A percentile compares a stretch with the other conserved stretches of the same genome.
phyloP scores from a whole-genome alignment of 2,888 invertebrate species.

The Thecocarcelia acutangulata region DNA sequence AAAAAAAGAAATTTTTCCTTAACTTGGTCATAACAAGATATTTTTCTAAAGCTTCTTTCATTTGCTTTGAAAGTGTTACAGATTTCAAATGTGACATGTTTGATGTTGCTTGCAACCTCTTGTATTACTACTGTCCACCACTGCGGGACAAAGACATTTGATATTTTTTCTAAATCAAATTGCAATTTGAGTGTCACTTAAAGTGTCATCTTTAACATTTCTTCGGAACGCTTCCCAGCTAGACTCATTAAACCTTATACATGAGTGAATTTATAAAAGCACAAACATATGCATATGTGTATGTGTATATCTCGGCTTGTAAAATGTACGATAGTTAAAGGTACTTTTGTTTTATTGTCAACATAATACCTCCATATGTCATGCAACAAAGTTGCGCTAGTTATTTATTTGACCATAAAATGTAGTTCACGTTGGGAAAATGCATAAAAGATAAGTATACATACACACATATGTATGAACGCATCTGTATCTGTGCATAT shows the following conservation, averaged over 20 bases:
- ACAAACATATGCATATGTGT: constrained; percentile 2
- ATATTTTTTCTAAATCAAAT: constrained; percentile 42
- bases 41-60: constrained; percentile 14
- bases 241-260: constrained; percentile 14
- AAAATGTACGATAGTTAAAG: background rate
- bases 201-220: constrained; percentile 57
- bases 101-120: constrained; percentile 52
- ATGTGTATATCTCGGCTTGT: background rate
- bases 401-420: constrained; percentile 68
- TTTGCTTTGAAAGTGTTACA: constrained; percentile 51
- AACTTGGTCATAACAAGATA: constrained; percentile 2
- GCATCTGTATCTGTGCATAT: too few species aligned
- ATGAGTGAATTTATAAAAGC: constrained; percentile 11
- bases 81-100: constrained; percentile 53
- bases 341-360: constrained; percentile 33
- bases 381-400: constrained; percentile 68
- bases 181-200: constrained; percentile 51
- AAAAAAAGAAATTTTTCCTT: background rate
- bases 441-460: background rate
- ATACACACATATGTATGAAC: background rate
- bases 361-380: constrained; percentile 48
- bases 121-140: constrained; percentile 26
- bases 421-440: constrained; percentile 57
- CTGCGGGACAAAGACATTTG: constrained; percentile 44
- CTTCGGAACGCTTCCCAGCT: constrained; percentile 40